Base-by-base conservation (phyloP, 2,888 invertebrate genomes). In the Cloeon dipterum region DNA sequence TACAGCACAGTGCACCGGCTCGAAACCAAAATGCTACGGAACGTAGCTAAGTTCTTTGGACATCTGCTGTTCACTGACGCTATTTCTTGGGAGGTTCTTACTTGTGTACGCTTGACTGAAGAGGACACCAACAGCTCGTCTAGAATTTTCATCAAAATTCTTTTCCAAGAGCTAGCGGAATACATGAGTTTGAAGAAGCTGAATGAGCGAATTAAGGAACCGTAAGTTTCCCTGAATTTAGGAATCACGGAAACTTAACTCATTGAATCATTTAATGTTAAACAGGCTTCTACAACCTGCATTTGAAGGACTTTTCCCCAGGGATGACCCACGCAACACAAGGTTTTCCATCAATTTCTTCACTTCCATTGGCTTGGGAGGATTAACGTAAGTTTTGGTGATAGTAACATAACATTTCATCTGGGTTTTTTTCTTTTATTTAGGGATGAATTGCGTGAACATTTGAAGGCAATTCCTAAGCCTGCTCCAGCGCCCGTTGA, bases 311-410 rank as follows among this genome's bases (percentile, higher is more conserved):
- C 58, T 99, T 4, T 88, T 99, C 56, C 96, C 98, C 0, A 66
- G 86, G 39, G 91, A 96, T 52, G 85, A 93, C 61, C 94, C 96
- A 0, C 75, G 85, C 52, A 89, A 96, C 53, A 93, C 94, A 0
- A 65, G 96, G 49, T 98, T 98, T 60, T 82, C 96, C 0, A 96
- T 98, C 35, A 94, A 94, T 53, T 94, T 93, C 61, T 94, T 94
- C 56, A 93, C 93, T 0, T 85, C 89, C 0, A 93, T 93, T 51
- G 93, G 96, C 46, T 66, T 98, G 38, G 96, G 96, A 39, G 94
- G 93, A 1, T 62, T 98, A 2, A 98, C 96, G 63, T 70, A 54
- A 60, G 67, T 54, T 5, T 32, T 34, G 13, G 14, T 11, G 2
- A 8, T 33, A 11, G 11, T 13, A 35, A 26, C 21, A 19, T 23